Percentiles rank a stretch among this genome's conserved stretches.
phyloP scores from a whole-genome alignment of 1,140 invertebrate genomes.

The Procambarus clarkii region DNA sequence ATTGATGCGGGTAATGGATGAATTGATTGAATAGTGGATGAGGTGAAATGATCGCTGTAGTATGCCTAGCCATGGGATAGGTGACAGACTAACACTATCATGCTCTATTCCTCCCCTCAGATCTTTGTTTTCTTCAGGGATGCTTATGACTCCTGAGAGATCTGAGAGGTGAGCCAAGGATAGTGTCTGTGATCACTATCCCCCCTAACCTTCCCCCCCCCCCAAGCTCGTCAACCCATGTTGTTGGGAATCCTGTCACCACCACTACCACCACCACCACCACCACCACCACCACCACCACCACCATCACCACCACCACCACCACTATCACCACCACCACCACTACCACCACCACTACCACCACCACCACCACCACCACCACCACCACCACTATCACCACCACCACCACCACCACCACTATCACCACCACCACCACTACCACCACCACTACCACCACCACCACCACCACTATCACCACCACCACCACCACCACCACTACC shows the following conservation, averaged over 20 bases:
- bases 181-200: neutral
- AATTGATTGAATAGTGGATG: no score
- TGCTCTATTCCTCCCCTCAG: no score
- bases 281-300: constrained; percentile 3
- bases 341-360: constrained; percentile 3
- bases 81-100: no score
- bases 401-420: constrained; percentile 5
- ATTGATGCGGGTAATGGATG: no score
- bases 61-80: no score
- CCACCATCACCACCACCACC: constrained; percentile 3
- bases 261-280: constrained; percentile 6
- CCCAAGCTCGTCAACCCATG: neutral
- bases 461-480: no score
- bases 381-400: neutral
- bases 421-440: constrained; percentile 4
- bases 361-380: neutral
- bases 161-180: neutral
- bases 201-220: neutral
- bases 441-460: neutral
- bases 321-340: constrained; percentile 2
- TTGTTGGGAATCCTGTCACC: neutral
- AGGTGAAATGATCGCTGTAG: no score
- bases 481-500: no score
- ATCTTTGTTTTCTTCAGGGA: no score
- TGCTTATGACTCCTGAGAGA: neutral